Evolutionary conservation across 2,888 invertebrate genomes (phyloP).

Genomic region (Quadroppia sp.): DNA sequence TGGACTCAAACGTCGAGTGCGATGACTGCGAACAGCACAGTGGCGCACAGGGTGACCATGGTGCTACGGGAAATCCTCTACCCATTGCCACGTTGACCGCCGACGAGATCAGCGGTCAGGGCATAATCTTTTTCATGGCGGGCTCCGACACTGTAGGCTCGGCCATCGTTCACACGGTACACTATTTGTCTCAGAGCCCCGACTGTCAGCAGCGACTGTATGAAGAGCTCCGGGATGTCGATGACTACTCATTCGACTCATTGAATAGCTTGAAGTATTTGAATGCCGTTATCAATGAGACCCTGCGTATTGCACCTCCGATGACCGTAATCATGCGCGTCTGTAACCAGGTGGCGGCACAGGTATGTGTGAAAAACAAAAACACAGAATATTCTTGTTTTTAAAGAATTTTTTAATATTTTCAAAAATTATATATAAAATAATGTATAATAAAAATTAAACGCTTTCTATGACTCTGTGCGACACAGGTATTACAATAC

Average conservation of each 20-base stretch:
- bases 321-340: constrained; percentile 36
- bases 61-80: background rate
- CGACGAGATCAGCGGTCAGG: constrained; percentile 36
- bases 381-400: no score
- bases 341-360: constrained; percentile 35
- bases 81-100: background rate
- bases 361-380: no score
- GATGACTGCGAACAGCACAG: background rate
- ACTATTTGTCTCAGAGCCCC: constrained; percentile 47
- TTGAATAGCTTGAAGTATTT: constrained; percentile 37
- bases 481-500: constrained; percentile 41
- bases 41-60: background rate
- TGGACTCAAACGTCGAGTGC: constrained; percentile 45
- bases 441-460: background rate
- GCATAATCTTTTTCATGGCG: constrained; percentile 35
- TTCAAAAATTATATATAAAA: no score
- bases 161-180: constrained; percentile 55
- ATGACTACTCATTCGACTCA: background rate
- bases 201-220: constrained; percentile 39
- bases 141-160: constrained; percentile 52
- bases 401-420: no score
- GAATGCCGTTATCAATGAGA: constrained; percentile 45
- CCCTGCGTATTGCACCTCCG: constrained; percentile 42
- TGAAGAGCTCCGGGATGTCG: constrained; percentile 54
- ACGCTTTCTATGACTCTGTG: background rate